Evolutionary conservation across 1,140 invertebrate species (phyloP), one percentile per base, ranked within the genome.

Genomic region (Drosophila insularis): DNA sequence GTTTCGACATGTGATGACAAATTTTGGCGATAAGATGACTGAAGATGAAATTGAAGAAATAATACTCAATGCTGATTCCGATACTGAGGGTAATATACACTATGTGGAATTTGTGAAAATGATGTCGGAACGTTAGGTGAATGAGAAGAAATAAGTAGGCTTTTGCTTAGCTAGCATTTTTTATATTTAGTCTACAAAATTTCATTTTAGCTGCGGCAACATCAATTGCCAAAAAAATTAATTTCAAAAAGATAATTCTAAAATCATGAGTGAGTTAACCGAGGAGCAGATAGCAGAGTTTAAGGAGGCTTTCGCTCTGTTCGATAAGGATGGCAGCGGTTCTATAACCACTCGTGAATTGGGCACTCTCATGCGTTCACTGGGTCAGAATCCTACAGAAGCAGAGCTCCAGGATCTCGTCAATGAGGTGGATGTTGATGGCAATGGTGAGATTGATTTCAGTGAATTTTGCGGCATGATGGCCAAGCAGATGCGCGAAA

Each of bases 271-370:
- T n/a, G 37, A 87, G 0, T 11, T 86, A 21, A 67, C 71, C 1
- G 84, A 86, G 3, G 82, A 86, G 19, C 79, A 86, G 21, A 53
- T 87, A 10, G 61, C 69, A n/a, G 91, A 92, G 40, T 89, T 91
- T 10, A 81, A 81, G 35, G 92, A 90, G 50, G 91, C 92, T 1
- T 92, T 72, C 92, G 95, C 94, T 79, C 97, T 98, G 61, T 98
- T 98, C 90, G 98, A 98, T 92, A 98, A 98, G 92, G 97, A 98
- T 92, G 97, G 97, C 78, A 97, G 97, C 79, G 98, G 98, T 1
- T 94, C 97, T 90, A 98, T 99, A 91, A 97, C 97, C 1, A 96
- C 96, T 3, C 94, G 95, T 60, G 98, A 99, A 89, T 93, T 99
- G 63, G 95, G 97, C 69, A 97, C 98, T 82, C 97, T 99, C 35